Conservation (phyloP, 2,113 vertebrate genomes). For the Alexandromys fortis region DNA sequence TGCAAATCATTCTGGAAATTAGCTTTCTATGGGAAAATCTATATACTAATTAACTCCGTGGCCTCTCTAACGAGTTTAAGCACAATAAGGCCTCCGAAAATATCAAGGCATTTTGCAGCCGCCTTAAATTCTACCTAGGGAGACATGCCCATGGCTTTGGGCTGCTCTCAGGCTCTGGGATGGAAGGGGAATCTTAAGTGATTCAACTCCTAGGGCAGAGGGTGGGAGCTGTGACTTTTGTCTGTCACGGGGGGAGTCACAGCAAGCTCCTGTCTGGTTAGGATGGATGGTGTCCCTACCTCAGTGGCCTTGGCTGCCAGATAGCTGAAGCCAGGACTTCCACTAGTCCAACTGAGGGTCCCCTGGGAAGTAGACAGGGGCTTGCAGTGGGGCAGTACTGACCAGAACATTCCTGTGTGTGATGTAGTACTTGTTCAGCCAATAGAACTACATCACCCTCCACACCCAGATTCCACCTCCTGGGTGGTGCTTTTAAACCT, state of each 20-base stretch:
- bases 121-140: slow-evolving; percentile 82
- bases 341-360: not conserved
- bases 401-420: not conserved
- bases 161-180: slow-evolving; percentile 42
- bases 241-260: not conserved
- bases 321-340: not conserved
- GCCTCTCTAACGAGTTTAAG: slow-evolving; percentile 84
- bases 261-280: not conserved
- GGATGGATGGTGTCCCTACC: not conserved
- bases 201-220: slow-evolving; percentile 75
- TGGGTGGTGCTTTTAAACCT: not conserved
- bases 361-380: not conserved
- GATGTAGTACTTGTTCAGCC: not conserved
- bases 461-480: not conserved
- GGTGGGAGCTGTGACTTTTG: slow-evolving; percentile 48
- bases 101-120: slow-evolving; percentile 80
- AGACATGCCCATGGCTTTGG: slow-evolving; percentile 67
- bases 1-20: slow-evolving; percentile 83
- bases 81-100: slow-evolving; percentile 82
- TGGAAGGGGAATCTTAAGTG: slow-evolving; percentile 65
- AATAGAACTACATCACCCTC: not conserved
- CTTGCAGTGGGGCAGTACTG: not conserved
- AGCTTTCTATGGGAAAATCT: slow-evolving; percentile 84
- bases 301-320: not conserved
- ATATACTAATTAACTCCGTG: slow-evolving; percentile 85